Evolutionary conservation across 2,797 vertebrate genomes (phyloP).

Genomic region (Syndactyla subalaris): DNA sequence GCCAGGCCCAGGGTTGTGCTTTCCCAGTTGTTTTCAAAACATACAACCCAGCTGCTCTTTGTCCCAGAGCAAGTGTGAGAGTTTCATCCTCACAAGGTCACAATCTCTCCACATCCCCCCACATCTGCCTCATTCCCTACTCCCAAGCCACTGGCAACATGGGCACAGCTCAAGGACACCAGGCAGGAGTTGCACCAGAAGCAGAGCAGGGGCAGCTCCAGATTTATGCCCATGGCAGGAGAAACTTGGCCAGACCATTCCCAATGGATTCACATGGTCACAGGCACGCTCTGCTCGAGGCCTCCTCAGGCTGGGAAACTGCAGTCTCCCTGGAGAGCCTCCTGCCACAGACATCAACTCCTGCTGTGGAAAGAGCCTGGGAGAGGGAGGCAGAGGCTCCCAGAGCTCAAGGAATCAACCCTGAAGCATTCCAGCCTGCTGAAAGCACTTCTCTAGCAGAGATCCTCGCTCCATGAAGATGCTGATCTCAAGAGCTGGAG

Average conservation of each 20-base stretch:
- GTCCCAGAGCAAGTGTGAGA: fast-evolving
- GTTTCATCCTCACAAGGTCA: neutral
- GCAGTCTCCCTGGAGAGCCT: neutral
- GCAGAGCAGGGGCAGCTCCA: fast-evolving
- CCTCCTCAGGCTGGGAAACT: neutral
- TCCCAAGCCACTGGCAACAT: neutral
- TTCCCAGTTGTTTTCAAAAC: neutral
- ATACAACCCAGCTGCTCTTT: fast-evolving
- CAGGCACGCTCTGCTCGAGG: fast-evolving
- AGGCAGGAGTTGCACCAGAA: neutral
- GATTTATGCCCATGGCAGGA: neutral
- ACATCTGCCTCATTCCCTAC: neutral
- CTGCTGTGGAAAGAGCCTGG: neutral
- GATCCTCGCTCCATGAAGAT: fast-evolving
- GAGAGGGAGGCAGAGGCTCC: neutral
- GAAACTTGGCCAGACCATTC: neutral
- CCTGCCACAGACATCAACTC: neutral
- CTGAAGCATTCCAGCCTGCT: neutral
- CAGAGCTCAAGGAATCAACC: neutral
- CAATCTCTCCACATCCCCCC: fast-evolving
- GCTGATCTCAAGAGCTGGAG: neutral
- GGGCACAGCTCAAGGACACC: neutral
- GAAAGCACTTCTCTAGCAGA: neutral
- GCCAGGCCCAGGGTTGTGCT: neutral
- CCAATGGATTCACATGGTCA: neutral